Evolutionary conservation across 2,797 vertebrate genomes (phyloP).

Genomic region (Esox masquinongy): DNA sequence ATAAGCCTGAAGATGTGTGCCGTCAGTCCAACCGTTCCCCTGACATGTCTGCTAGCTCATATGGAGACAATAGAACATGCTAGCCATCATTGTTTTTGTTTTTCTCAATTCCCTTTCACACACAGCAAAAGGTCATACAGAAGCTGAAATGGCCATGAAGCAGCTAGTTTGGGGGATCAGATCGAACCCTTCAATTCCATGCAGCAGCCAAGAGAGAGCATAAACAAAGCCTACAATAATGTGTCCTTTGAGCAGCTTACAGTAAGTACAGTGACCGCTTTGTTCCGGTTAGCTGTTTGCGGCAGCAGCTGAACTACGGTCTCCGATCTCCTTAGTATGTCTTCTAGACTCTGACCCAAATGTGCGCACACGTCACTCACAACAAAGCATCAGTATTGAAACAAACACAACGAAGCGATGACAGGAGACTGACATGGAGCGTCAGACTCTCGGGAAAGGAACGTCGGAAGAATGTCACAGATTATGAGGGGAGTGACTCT

Average conservation of each 20-base stretch:
- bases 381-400: too few relatives aligned
- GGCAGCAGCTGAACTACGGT: not conserved
- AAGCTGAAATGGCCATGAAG: not conserved
- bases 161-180: not conserved
- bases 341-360: not conserved
- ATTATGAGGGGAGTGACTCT: not conserved
- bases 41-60: not conserved
- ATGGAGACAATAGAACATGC: not conserved
- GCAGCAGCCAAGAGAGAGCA: not conserved
- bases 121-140: not conserved
- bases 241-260: not conserved
- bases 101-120: not conserved
- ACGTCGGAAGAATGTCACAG: not conserved
- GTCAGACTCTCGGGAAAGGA: not conserved
- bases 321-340: not conserved
- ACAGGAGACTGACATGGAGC: not conserved
- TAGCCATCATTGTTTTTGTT: not conserved
- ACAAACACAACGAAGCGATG: not conserved
- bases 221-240: not conserved
- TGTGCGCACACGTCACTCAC: not conserved
- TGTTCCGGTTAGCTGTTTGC: not conserved
- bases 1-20: slow-evolving; percentile 63
- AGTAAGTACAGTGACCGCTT: not conserved
- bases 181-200: not conserved
- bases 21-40: slow-evolving; percentile 11